These are phyloP conservation scores for Cerastis rubricosa DNA, from an alignment of 2,888 invertebrate genomes.

Conservation along the genomic window DNA sequence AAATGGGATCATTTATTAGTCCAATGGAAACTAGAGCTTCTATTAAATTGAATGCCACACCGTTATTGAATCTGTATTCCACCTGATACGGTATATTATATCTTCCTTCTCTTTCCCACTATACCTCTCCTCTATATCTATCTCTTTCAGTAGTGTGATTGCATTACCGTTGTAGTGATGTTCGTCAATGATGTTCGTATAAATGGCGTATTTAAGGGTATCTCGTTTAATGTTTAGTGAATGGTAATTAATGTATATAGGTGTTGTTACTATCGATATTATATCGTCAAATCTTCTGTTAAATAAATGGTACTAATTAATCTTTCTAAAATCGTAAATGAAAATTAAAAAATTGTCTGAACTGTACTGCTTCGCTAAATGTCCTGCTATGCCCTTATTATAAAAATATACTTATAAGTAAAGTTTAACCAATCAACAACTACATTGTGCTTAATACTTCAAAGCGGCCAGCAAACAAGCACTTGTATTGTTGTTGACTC, in stretches of 20 bases:
- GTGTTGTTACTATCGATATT: constrained; percentile 33
- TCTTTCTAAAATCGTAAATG: background rate
- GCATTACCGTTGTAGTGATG: constrained; percentile 54
- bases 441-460: constrained; percentile 6
- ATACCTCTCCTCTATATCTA: constrained; percentile 41
- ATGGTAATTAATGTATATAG: constrained; percentile 59
- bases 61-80: constrained; percentile 55
- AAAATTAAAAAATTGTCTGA: constrained; percentile 4
- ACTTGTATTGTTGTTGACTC: background rate
- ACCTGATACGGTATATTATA: constrained; percentile 59
- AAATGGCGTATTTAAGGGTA: constrained; percentile 40
- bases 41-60: constrained; percentile 60
- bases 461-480: constrained; percentile 8
- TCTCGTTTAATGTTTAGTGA: constrained; percentile 54
- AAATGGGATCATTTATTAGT: constrained; percentile 55
- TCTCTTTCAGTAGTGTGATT: constrained; percentile 54
- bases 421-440: background rate
- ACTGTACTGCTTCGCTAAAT: constrained; percentile 43
- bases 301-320: constrained; percentile 15
- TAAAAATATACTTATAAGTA: background rate
- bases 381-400: constrained; percentile 36
- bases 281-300: background rate
- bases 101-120: constrained; percentile 44
- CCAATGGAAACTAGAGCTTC: constrained; percentile 44
- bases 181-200: constrained; percentile 52